Base-by-base conservation (phyloP, 2,888 invertebrate genomes). In the Stictocephala bisonia region DNA sequence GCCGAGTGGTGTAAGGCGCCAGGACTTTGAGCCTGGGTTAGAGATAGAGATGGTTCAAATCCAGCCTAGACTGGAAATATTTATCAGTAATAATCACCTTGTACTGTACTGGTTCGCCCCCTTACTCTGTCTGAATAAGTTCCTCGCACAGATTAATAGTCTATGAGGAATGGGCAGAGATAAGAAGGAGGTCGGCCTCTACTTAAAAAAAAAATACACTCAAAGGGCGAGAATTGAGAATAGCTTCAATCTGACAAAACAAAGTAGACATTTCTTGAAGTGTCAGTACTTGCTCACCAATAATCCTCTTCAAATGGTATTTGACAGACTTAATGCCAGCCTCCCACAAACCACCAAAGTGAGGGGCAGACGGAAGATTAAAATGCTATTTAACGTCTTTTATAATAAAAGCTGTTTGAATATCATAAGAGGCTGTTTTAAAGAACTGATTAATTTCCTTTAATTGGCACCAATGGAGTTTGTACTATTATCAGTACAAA, bases 261-360 rank as follows among this genome's bases (percentile, higher is more conserved):
- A 81, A 9, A 0, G 81, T 83, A 13, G 77, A 58, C 13, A 82
- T 69, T 53, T 83, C 81, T 69, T 84, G 81, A 56, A 74, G 81
- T 0, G 80, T 82, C 1, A 80, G 48, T 2, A 60, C 74, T 13
- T 77, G 27, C 1, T 77, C 74, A 0, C 80, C 79, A 4, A 82
- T 58, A 0, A 80, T 74, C n/a, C 80, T 72, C 22, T 75, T 77
- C 0, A 83, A 58, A 71, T 82, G 82, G 72, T 75, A 77, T 73
- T 83, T 84, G 0, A 78, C 75, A 0, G 80, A 80, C 56, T 82
- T 81, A 0, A 82, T 81, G 9, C 79, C 80, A 3, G 80, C 79
- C 72, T 83, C 82, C 81, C 81, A 83, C 6, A 81, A 71, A 3
- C 82, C 82, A 9, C 83, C 82, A 67, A 81, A 81, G 71, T 83